phyloP scores from a whole-genome alignment of 2,113 vertebrate species.

The Beaufortia kweichowensis region DNA sequence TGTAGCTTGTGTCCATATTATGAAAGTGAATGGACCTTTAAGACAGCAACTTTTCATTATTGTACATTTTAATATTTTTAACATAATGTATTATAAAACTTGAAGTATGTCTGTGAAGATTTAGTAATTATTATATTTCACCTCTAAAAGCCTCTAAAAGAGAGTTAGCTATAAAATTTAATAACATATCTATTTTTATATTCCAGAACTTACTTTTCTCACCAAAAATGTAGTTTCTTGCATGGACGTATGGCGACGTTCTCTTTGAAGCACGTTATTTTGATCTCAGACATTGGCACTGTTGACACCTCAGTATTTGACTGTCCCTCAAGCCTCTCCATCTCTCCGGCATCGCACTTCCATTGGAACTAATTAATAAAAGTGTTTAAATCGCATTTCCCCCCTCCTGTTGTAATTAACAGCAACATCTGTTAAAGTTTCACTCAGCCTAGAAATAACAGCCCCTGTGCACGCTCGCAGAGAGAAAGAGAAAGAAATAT shows the following conservation, averaged over 20 bases:
- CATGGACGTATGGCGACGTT: not conserved
- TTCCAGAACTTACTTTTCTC: conserved; percentile 1
- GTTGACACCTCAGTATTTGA: conserved; percentile 46
- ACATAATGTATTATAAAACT: too few species aligned
- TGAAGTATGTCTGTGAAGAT: too few species aligned
- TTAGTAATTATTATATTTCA: too few species aligned
- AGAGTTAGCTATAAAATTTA: too few species aligned
- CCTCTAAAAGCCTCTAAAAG: too few species aligned
- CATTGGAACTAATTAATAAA: conserved; percentile 59
- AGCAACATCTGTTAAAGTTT: conserved; percentile 58
- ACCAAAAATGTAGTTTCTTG: not conserved
- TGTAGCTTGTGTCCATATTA: too few species aligned
- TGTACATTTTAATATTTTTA: too few species aligned
- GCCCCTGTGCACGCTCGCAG: conserved; percentile 33
- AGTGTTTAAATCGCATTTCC: conserved; percentile 54
- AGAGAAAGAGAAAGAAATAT: conserved; percentile 20
- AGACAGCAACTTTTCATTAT: too few species aligned
- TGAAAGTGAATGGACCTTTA: too few species aligned
- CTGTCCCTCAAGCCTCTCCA: conserved; percentile 49
- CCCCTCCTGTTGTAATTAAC: conserved; percentile 53
- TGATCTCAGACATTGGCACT: conserved; percentile 42
- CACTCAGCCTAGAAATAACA: conserved; percentile 47
- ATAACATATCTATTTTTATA: not conserved
- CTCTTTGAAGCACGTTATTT: conserved; percentile 48
- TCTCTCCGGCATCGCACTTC: conserved; percentile 46